Conservation (phyloP, 2,113 vertebrate genomes). For the Muntiacus muntjak region DNA sequence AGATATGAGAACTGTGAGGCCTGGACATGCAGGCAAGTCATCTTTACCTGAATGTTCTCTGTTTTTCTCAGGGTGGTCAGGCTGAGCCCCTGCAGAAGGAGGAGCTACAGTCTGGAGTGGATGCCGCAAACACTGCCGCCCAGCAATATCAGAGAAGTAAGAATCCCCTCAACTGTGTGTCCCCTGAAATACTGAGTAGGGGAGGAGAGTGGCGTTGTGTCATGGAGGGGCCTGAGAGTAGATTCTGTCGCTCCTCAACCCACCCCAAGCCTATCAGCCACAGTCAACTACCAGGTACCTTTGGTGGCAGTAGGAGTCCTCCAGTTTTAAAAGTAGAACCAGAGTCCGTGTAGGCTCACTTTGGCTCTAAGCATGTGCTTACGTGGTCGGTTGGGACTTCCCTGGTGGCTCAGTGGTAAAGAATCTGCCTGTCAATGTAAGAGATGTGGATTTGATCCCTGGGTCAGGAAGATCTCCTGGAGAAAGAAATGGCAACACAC, state of each 20-base stretch:
- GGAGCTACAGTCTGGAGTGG: conserved; percentile 91
- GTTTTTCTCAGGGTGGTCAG: conserved; percentile 78
- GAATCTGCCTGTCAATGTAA: not conserved
- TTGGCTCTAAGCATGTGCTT: not conserved
- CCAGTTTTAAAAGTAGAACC: not conserved
- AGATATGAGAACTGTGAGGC: not conserved
- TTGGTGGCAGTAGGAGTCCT: not conserved
- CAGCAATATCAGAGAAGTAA: conserved; percentile 89
- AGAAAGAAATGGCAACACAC: not conserved
- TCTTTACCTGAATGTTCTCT: not conserved
- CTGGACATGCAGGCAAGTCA: not conserved
- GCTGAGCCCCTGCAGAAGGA: conserved; percentile 89
- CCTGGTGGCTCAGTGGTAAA: not conserved
- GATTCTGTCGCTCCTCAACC: not conserved
- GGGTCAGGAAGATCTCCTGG: not conserved
- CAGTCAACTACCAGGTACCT: not conserved
- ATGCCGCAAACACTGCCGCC: conserved; percentile 86
- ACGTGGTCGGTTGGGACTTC: not conserved
- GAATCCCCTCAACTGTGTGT: conserved; percentile 7
- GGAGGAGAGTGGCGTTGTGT: not conserved
- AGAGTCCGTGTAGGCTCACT: not conserved
- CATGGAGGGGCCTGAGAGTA: not conserved
- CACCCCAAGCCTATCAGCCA: not conserved
- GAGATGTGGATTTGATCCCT: not conserved
- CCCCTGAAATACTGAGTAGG: not conserved